Evolutionary conservation across 2,113 vertebrate genomes (phyloP).

Genomic region (Nannospalax galili): DNA sequence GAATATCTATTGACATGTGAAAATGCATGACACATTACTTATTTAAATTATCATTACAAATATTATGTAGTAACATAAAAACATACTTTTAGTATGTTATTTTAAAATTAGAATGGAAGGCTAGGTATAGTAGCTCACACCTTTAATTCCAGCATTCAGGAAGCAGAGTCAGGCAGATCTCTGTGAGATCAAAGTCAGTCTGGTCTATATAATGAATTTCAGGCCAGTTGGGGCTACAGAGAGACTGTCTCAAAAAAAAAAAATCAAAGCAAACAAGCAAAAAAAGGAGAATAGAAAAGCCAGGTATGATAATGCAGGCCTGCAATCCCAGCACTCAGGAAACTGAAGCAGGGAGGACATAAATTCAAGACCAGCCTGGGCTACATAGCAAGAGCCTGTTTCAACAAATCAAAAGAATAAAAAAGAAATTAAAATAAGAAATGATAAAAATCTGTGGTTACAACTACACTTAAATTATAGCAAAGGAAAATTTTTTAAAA

Average conservation of each 20-base stretch:
- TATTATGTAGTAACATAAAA: neutral
- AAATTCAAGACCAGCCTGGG: neutral
- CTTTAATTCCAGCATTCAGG: neutral
- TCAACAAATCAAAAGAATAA: neutral
- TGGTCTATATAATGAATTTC: neutral
- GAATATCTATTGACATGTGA: neutral
- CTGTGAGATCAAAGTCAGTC: neutral
- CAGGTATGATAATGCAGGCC: neutral
- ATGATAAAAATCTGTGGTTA: conserved; percentile 26
- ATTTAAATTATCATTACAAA: conserved; percentile 28
- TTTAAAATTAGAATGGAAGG: conserved; percentile 33
- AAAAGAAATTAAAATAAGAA: conserved; percentile 31
- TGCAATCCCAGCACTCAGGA: neutral
- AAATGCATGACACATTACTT: neutral
- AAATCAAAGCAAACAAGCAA: too few species aligned
- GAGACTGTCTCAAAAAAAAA: too few species aligned
- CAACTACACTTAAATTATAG: conserved; percentile 13
- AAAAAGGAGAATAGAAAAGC: neutral
- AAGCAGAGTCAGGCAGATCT: neutral
- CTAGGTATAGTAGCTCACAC: neutral
- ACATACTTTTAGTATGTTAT: neutral
- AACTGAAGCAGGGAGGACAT: neutral
- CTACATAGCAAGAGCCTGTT: neutral
- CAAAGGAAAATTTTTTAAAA: conserved; percentile 46
- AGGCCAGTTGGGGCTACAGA: too few species aligned